phyloP scores from a whole-genome alignment of 37 sponge, comb jelly and placozoan species.

The Lycopodina hypogea region DNA sequence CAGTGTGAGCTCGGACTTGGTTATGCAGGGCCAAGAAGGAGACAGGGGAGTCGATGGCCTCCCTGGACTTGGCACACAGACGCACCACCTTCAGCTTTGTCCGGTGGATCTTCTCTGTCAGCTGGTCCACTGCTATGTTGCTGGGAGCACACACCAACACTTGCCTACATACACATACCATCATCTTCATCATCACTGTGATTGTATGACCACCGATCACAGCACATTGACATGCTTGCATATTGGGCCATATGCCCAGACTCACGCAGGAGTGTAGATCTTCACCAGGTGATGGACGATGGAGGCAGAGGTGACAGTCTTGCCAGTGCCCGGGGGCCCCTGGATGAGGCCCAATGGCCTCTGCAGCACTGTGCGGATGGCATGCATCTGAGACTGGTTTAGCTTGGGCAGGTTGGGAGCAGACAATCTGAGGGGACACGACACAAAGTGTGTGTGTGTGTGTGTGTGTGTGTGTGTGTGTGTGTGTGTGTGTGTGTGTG shows the following conservation, averaged over 20 bases:
- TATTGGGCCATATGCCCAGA: neutral
- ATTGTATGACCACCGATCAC: neutral
- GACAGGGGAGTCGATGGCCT: constrained; percentile 94
- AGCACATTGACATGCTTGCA: neutral
- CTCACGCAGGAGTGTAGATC: constrained; percentile 45
- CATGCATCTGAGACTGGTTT: constrained; percentile 90
- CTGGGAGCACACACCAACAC: constrained; percentile 98
- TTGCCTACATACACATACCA: constrained; percentile 46
- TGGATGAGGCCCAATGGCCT: constrained; percentile 96
- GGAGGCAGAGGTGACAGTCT: constrained; percentile 98
- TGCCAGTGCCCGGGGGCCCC: constrained; percentile 96
- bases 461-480: neutral
- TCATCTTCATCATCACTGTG: neutral
- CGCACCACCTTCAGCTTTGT: constrained; percentile 85
- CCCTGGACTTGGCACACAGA: constrained; percentile 94
- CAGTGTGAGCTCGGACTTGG: constrained; percentile 69
- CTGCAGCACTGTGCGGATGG: constrained; percentile 90
- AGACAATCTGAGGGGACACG: constrained; percentile 51
- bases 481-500: neutral
- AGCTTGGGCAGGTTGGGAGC: constrained; percentile 87
- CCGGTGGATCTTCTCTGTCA: constrained; percentile 97
- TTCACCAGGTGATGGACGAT: constrained; percentile 93
- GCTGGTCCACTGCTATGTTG: constrained; percentile 98
- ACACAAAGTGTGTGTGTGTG: no score
- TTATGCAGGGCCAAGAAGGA: constrained; percentile 92